Evolutionary conservation across 2,888 invertebrate species (phyloP), one percentile per base, ranked within the genome.

Genomic region (Gibbula magus): DNA sequence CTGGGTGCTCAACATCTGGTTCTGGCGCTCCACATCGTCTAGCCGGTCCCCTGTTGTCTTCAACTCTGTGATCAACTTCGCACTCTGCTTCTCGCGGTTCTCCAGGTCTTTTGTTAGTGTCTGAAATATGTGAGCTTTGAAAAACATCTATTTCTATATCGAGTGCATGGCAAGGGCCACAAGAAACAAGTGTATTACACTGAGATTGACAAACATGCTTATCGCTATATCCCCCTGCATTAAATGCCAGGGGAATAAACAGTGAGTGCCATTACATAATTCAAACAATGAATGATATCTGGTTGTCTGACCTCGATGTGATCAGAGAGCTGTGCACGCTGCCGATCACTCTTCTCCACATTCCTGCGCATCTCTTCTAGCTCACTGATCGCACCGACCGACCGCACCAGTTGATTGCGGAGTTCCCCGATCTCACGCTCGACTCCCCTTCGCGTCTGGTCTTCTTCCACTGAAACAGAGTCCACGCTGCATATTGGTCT

Each of bases 321-420:
- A 78, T 91, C 91, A 10, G 91, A 91, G 3, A 92, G 86, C 82
- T 92, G 92, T 8, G 86, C 86, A 52, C 91, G 82, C 82, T 92
- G 92, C 73, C 89, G 82, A 77, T 92, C 92, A 85, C 90, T 91
- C 56, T 89, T 87, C 51, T 92, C 91, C 25, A 91, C 82, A 16
- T 84, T 85, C 35, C 89, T 85, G 35, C 89, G 75, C 32, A 91
- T 75, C 22, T 88, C 89, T 67, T 89, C 90, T 66, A 88, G 82
- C 73, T 91, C 91, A 75, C 88, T 88, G 18, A 87, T 84, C 74
- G 89, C 89, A 83, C 88, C 87, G 45, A 89, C 84, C 2, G 90
- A 87, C 53, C 89, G 84, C 1, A 88, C 83, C 78, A 92, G 78
- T 82, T 91, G 91, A 25, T 82, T 78, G 10, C 89, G 83, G 77